Evolutionary conservation across 2,888 invertebrate species (phyloP).

Genomic region (Xestia c-nigrum): DNA sequence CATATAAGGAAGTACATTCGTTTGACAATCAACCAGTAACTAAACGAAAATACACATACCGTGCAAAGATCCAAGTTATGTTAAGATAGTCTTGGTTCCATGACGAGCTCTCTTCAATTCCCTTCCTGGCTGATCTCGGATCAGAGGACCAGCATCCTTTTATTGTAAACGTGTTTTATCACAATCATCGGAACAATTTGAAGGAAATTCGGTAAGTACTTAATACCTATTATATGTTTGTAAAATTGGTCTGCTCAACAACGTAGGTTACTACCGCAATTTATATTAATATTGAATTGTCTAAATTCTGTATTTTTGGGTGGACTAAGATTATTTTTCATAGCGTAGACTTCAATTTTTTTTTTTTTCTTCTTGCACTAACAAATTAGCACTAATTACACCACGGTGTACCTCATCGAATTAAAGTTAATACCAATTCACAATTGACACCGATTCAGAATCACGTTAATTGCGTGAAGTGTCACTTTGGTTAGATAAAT

Average conservation of each 20-base stretch:
- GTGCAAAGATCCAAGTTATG: background rate
- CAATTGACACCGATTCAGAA: slow-evolving; percentile 60
- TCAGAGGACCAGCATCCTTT: background rate
- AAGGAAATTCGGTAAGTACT: background rate
- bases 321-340: background rate
- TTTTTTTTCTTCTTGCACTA: slow-evolving; percentile 1
- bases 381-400: slow-evolving; percentile 27
- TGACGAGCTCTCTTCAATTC: background rate
- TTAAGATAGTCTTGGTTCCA: background rate
- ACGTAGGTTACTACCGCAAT: background rate
- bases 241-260: background rate
- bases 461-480: slow-evolving; percentile 59
- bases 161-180: background rate
- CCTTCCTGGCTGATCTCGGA: too few species aligned
- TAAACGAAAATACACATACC: background rate
- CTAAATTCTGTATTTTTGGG: background rate
- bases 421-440: slow-evolving; percentile 46
- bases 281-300: background rate
- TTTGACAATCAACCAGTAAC: background rate
- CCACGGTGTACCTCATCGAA: slow-evolving; percentile 40
- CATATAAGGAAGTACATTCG: background rate
- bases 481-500: slow-evolving; percentile 67
- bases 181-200: background rate
- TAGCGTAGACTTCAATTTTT: background rate
- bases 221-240: background rate